A percentile compares a stretch with the other conserved stretches of the same genome.
These are phyloP conservation scores for Prunella fulvescens DNA, from an alignment of 2,113 vertebrate genomes.

Conservation along the genomic window DNA sequence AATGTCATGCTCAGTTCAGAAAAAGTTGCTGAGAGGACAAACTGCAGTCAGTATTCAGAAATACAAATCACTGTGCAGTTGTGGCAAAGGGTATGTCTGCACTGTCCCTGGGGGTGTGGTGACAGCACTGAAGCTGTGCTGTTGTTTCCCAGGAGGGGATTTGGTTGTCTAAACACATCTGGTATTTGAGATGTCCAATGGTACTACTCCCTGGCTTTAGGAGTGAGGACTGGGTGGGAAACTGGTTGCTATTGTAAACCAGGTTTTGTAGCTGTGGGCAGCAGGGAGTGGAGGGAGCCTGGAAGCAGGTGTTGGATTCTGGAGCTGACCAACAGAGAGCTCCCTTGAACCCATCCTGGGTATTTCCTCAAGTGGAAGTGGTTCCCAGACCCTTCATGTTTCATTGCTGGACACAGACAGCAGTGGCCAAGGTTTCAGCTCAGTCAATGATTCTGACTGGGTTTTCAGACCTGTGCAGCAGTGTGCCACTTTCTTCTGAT, in stretches of 20 bases:
- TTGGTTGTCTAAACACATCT: background rate
- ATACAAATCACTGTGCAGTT: background rate
- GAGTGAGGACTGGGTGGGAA: background rate
- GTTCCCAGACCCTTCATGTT: background rate
- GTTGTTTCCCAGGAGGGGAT: background rate
- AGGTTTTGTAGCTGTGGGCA: background rate
- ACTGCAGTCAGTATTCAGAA: accelerated
- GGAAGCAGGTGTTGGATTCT: accelerated
- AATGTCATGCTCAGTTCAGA: background rate
- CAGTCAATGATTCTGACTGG: accelerated
- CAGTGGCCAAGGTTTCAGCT: background rate
- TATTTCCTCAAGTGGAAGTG: background rate
- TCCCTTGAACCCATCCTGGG: background rate
- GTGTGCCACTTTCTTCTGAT: background rate
- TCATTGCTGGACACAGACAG: background rate
- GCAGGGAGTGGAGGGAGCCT: background rate
- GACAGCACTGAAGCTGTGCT: background rate
- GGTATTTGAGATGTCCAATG: background rate
- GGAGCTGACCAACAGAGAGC: background rate
- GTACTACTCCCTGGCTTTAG: background rate
- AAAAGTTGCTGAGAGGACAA: background rate
- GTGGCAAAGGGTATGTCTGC: background rate
- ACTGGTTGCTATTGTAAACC: background rate
- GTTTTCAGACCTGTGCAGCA: background rate
- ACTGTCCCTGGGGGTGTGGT: background rate